Evolutionary conservation across 2,113 vertebrate genomes (phyloP), one percentile per base, ranked within the genome.

Genomic region (Poeciliopsis retropinna): DNA sequence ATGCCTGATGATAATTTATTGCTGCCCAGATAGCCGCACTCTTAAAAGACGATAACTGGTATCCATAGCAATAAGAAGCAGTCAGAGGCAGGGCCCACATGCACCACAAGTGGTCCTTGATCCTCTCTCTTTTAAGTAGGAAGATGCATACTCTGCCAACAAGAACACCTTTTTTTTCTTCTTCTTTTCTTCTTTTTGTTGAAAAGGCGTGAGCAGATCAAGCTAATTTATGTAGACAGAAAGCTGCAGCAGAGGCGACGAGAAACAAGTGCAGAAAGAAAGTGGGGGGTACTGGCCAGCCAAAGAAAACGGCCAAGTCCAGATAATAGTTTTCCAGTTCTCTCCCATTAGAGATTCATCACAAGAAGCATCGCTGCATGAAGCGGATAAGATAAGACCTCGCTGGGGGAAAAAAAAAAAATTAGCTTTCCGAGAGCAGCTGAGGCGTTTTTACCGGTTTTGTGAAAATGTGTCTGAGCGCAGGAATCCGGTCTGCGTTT

Each of bases 241-340:
- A 76, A 78, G 80, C 60, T 29, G 65, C 19, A 79, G 71, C 12
- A 19, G 75, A n/a, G 64, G 64, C 73, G 71, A 17, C 14, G 54
- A 27, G 76, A 64, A 66, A 68, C 22, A 84, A 73, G 19, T 17
- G 71, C 47, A 68, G 69, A 62, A 29, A 60, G 31, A 29, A 61
- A 62, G 39, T 51, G 30, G 54, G 47, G 61, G 32, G 28, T 70
- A 80, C 57, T 76, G 80, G 76, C 67, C 78, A 77, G 60, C 83
- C 79, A 84, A 82, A 82, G 76, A 85, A 88, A 87, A 80, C 78
- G 75, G 85, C 75, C 80, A 82, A 76, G 85, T 85, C 78, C 78
- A 88, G 87, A 89, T 87, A 82, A 81, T 87, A 87, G 85, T 92
- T 90, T 87, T 84, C 78, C 72, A 88, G 87, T 87, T 87, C 76